phyloP scores from a whole-genome alignment of 2,113 vertebrate species.

The Octodon degus region DNA sequence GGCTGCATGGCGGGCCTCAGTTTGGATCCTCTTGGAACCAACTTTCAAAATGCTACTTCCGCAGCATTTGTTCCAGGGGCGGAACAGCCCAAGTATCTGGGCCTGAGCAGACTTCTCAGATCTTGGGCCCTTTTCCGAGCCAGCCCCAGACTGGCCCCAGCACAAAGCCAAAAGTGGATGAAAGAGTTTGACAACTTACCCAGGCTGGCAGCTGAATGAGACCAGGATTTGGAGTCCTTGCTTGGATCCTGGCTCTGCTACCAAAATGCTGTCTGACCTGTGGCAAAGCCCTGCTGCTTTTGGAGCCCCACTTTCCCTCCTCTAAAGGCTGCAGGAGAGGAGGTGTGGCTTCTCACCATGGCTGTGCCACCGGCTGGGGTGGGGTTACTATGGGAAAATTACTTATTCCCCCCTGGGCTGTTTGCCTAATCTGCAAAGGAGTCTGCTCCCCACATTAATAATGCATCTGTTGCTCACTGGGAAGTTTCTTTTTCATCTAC shows the following conservation, averaged over 20 bases:
- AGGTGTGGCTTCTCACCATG: not conserved
- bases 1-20: not conserved
- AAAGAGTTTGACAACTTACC: slow-evolving; percentile 51
- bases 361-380: not conserved
- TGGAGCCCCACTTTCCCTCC: not conserved
- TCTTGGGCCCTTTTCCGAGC: not conserved
- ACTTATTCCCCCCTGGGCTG: not conserved
- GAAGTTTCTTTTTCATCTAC: not conserved
- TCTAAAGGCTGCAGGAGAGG: not conserved
- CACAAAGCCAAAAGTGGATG: not conserved
- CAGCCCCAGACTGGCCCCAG: not conserved
- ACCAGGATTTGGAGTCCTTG: not conserved
- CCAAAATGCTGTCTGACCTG: not conserved
- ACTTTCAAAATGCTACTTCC: not conserved
- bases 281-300: not conserved
- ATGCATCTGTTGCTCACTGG: no score
- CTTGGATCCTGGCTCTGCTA: not conserved
- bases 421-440: not conserved
- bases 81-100: not conserved
- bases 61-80: not conserved
- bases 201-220: not conserved
- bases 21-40: not conserved
- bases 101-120: not conserved
- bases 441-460: not conserved
- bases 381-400: not conserved